Base-by-base conservation (phyloP, 1,140 invertebrate genomes). In the Lasaia peninsularis region DNA sequence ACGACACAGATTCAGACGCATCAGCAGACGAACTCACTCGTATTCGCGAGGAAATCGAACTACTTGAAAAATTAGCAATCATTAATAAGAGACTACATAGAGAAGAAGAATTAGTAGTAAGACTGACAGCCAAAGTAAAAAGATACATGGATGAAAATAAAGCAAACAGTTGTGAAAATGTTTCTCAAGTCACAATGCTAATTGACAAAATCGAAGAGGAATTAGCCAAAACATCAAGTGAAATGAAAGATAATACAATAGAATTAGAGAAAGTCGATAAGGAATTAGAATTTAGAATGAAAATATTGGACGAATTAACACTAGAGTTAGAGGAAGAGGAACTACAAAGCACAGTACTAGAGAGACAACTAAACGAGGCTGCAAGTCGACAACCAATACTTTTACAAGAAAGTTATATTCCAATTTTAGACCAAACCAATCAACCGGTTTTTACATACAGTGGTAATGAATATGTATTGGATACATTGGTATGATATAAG, bases 71-170 rank as follows among this genome's bases (percentile, higher is more conserved):
- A 73, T 91, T 95, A 18, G 90, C 93, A 6, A 92, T 93, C 14
- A 84, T 96, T 11, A 95, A 95, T 68, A 93, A 94, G 67, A 90
- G 91, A 60, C 82, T 95, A 44, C 91, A 94, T 56, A 89, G 92
- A 18, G 93, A 95, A 78, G 94, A 95, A 72, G 93, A 94, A 75
- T 78, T 91, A 20, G 83, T 94, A 1, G 91, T 93, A 1, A 81
- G 93, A 65, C 71, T 95, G 51, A 92, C 92, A 40, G 90, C 91
- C 1, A 93, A 94, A 82, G 87, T 94, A 8, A 91, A 92, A 65
- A 89, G 93, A 59, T 92, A 93, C 69, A 90, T 92, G 56, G 90
- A 92, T 57, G 91, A 91, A 59, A 91, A 91, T 69, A 89, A 90
- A 52, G 90, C 87, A 14, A 89, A 89, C 48, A 90, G 89, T 37